Evolutionary conservation across 2,797 vertebrate species (phyloP), one percentile per base, ranked within the genome.

Genomic region (Protosalanx chinensis): DNA sequence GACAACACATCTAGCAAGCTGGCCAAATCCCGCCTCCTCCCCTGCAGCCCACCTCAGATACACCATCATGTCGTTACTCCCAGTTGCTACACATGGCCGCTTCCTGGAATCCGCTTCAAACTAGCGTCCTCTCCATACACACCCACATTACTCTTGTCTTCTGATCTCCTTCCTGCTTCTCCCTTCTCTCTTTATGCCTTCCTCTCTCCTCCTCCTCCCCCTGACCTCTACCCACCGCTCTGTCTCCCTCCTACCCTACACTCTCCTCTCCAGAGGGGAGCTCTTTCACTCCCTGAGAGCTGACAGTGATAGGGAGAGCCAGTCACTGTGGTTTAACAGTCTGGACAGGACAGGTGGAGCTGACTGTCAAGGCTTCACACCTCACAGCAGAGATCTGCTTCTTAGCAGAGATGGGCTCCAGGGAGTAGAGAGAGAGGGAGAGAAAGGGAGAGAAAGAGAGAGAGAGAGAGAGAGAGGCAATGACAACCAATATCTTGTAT

Each of bases 101-200:
- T 75, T 79, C 64, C 72, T 67, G 73, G 75, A 77, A 77, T 73
- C 58, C 63, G 77, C 70, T 79, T 74, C 72, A 76, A 77, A 72
- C 56, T 33, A 67, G 61, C 41, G 20, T 41, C 59, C 16, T 30
- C 29, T 71, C 59, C 62, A 8, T 46, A 46, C 41, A 46, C 41
- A 46, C 41, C 41, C 12, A 46, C 41, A 46, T 46, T 46, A 46
- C 7, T 46, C 41, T 46, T 46, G 41, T 46, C 41, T 46, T 46
- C 41, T 13, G 41, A 13, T 3, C 13, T 46, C 7, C 41, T 46
- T 65, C 29, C 67, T 13, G 32, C 62, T 35, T 20, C 33, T 16
- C 12, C 27, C 37, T 53, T 65, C 59, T n/a, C 18, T 63, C 29
- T 29, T 5, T 29, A 6, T 7, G 37, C 37, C 20, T 7, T 10